A percentile compares a stretch with the other conserved stretches of the same genome.
Evolutionary conservation across 2,888 invertebrate species (phyloP).

Genomic region (Euplexia lucipara): DNA sequence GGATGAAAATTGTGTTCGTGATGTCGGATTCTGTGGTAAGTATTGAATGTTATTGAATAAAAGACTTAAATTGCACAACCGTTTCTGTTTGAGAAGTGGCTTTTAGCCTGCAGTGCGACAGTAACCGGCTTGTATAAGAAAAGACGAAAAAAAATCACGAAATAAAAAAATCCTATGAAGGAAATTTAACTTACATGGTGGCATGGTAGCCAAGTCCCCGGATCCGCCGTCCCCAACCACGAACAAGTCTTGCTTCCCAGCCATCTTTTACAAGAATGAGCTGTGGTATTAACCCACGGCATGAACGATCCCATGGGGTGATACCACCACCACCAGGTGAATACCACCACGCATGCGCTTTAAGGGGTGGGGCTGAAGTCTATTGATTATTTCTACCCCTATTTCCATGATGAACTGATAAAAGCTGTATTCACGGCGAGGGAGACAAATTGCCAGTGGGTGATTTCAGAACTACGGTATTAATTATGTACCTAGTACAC

Average conservation of each 20-base stretch:
- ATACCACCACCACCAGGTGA: slow-evolving; percentile 85
- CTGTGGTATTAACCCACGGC: slow-evolving; percentile 76
- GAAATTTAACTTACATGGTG: slow-evolving; percentile 61
- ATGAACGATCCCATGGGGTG: slow-evolving; percentile 78
- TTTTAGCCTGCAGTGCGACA: no score
- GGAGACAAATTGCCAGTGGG: slow-evolving; percentile 85
- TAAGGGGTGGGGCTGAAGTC: slow-evolving; percentile 81
- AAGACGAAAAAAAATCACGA: background rate
- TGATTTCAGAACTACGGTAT: slow-evolving; percentile 80
- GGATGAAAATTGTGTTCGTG: no score
- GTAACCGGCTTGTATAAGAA: background rate
- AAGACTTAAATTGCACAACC: no score
- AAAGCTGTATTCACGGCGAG: slow-evolving; percentile 81
- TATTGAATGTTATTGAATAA: no score
- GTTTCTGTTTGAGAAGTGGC: no score
- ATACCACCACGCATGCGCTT: slow-evolving; percentile 86
- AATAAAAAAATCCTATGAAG: slow-evolving; percentile 5
- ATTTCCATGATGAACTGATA: slow-evolving; percentile 86
- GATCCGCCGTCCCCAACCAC: slow-evolving; percentile 29
- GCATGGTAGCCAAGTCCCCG: slow-evolving; percentile 47
- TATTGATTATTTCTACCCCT: slow-evolving; percentile 88
- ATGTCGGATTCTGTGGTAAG: no score
- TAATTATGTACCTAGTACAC: slow-evolving; percentile 84
- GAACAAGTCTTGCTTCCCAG: slow-evolving; percentile 69
- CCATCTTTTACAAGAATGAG: slow-evolving; percentile 81